These are phyloP conservation scores for Danio kyathit DNA, from an alignment of 2,797 vertebrate genomes.

Conservation along the genomic window DNA sequence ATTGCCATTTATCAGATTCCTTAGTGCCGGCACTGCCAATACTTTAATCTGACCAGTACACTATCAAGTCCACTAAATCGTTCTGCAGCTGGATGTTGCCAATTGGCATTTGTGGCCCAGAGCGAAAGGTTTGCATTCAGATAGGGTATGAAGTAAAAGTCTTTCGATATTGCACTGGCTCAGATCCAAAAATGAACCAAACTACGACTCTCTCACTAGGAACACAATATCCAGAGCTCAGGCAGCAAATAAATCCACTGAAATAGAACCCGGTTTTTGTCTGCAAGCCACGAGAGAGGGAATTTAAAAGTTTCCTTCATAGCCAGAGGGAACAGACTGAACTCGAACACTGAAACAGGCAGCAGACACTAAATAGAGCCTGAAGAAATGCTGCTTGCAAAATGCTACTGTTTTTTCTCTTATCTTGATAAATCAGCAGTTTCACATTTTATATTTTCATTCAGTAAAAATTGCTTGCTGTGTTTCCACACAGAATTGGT, in stretches of 20 bases:
- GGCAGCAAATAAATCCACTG: constrained; percentile 25
- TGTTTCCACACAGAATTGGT: background rate
- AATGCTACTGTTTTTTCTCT: background rate
- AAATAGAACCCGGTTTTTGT: constrained; percentile 34
- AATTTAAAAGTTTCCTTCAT: constrained; percentile 14
- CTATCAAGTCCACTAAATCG: constrained; percentile 56
- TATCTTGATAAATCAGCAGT: constrained; percentile 7
- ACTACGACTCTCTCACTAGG: constrained; percentile 8
- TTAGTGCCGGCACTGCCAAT: constrained; percentile 47
- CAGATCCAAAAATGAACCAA: constrained; percentile 47
- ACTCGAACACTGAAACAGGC: constrained; percentile 18
- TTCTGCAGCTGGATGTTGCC: constrained; percentile 54
- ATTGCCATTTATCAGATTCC: constrained; percentile 64
- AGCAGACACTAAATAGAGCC: constrained; percentile 31
- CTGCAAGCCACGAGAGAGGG: constrained; percentile 4
- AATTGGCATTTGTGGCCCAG: constrained; percentile 53
- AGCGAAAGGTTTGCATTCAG: constrained; percentile 47
- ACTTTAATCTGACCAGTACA: constrained; percentile 56
- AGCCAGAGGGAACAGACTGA: constrained; percentile 24
- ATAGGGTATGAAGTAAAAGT: constrained; percentile 47
- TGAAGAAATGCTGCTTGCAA: constrained; percentile 4
- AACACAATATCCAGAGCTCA: constrained; percentile 44
- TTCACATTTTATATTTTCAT: background rate
- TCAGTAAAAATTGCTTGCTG: background rate
- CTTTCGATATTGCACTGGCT: constrained; percentile 54